These are phyloP conservation scores for Novumbra hubbsi DNA, from an alignment of 2,797 vertebrate species.

Conservation along the genomic window DNA sequence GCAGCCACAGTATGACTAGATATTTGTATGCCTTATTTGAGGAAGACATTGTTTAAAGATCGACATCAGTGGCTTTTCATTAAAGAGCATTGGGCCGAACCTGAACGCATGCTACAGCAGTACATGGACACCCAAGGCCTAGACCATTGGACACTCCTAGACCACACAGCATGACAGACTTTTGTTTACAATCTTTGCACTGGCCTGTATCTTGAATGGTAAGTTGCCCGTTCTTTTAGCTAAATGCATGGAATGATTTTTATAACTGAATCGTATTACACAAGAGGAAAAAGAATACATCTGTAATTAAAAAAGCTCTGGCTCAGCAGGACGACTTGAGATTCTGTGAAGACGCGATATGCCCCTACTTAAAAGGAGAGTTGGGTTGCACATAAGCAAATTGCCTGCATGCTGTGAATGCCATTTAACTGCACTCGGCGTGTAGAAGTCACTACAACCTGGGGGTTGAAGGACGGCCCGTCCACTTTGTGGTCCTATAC, in stretches of 20 bases:
- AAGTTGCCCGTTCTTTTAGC: not conserved
- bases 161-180: not conserved
- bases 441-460: conserved; percentile 40
- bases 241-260: not conserved
- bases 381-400: conserved; percentile 34
- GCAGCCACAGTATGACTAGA: not conserved
- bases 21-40: no score
- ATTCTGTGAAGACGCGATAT: conserved; percentile 35
- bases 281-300: not conserved
- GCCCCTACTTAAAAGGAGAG: conserved; percentile 39
- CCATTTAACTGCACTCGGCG: conserved; percentile 40
- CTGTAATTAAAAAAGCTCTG: not conserved
- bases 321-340: not conserved
- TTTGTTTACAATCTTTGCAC: not conserved
- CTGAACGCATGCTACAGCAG: no score
- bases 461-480: conserved; percentile 22
- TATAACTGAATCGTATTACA: not conserved
- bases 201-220: not conserved
- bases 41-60: no score
- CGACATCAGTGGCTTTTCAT: no score
- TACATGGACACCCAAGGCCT: no score
- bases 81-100: no score
- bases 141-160: no score
- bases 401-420: conserved; percentile 6
- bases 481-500: conserved; percentile 24